phyloP scores from a whole-genome alignment of 2,888 invertebrate species.

The Helicoverpa assulta region DNA sequence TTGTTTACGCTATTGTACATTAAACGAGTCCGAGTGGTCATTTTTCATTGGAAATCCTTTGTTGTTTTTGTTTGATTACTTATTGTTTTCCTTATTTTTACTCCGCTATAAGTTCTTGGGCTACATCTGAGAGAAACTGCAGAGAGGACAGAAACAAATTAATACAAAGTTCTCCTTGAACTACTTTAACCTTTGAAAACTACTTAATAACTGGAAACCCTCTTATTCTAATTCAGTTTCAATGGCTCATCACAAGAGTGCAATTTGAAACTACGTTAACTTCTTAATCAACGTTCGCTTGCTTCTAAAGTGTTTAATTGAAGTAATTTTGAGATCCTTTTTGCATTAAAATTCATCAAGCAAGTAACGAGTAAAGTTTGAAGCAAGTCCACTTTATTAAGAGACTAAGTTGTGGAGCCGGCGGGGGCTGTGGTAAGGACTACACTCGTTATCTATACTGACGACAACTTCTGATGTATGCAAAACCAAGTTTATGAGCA shows the following conservation, averaged over 20 bases:
- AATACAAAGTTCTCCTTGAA: background rate
- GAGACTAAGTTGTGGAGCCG: conserved; percentile 14
- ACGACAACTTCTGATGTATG: conserved; percentile 21
- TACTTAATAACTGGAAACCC: conserved; percentile 1
- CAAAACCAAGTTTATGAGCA: conserved; percentile 23
- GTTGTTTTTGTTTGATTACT: background rate
- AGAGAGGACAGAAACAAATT: background rate
- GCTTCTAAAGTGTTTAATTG: conserved; percentile 55
- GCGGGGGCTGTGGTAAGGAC: background rate
- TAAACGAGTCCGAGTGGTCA: conserved; percentile 45
- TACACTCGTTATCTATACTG: conserved; percentile 10
- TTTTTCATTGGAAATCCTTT: conserved; percentile 41
- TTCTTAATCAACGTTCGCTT: conserved; percentile 41
- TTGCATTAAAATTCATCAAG: conserved; percentile 68
- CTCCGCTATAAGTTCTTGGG: background rate
- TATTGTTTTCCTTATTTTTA: background rate
- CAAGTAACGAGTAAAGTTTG: conserved; percentile 66
- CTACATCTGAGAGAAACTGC: background rate
- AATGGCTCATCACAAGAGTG: conserved; percentile 25
- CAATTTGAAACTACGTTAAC: conserved; percentile 25
- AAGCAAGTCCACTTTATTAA: conserved; percentile 37
- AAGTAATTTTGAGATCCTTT: conserved; percentile 58
- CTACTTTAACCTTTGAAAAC: conserved; percentile 4
- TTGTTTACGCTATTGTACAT: conserved; percentile 56
- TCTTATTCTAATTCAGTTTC: conserved; percentile 16